phyloP scores from a whole-genome alignment of 2,113 vertebrate genomes.

The Athene noctua region DNA sequence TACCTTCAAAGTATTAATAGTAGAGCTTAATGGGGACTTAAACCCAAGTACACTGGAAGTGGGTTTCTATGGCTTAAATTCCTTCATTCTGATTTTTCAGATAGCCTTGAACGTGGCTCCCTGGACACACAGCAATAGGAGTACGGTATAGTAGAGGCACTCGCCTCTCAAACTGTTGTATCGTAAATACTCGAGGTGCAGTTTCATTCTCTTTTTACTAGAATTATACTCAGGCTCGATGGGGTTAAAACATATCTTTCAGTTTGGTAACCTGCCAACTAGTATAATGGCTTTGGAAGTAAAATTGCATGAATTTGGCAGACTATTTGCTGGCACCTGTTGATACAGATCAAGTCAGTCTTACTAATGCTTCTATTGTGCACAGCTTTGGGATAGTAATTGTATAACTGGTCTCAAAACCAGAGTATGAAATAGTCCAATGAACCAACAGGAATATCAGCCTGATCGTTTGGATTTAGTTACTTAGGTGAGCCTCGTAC shows the following conservation, averaged over 20 bases:
- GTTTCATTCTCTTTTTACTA: neutral
- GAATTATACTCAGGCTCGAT: neutral
- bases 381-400: neutral
- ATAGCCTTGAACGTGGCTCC: no score
- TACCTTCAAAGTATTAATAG: neutral
- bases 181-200: neutral
- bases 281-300: slow-evolving; percentile 21
- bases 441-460: neutral
- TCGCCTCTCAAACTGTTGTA: neutral
- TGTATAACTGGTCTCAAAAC: neutral
- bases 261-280: neutral
- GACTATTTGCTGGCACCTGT: slow-evolving; percentile 37
- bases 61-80: neutral
- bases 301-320: slow-evolving; percentile 7
- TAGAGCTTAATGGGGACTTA: neutral
- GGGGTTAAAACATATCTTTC: neutral
- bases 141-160: neutral
- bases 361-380: neutral
- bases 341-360: neutral
- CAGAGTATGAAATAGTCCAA: neutral
- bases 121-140: fast-evolving
- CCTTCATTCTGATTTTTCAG: neutral
- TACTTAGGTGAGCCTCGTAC: neutral
- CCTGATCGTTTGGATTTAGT: neutral
- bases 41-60: neutral